These are phyloP conservation scores for Hemiprocne comata DNA, from an alignment of 2,113 vertebrate genomes.

Conservation along the genomic window DNA sequence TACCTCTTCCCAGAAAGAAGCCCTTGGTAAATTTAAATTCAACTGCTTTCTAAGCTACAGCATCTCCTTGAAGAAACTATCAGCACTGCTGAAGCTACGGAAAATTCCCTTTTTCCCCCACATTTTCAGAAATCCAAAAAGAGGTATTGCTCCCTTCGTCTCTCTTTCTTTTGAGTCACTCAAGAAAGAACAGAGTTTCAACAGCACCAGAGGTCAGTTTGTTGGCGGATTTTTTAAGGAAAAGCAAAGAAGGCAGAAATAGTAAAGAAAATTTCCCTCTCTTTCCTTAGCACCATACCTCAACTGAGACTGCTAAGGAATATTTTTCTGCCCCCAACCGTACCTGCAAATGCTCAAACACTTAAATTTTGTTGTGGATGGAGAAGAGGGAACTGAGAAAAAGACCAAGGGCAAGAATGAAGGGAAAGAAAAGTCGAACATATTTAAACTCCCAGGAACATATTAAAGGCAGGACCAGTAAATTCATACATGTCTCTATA, in stretches of 20 bases:
- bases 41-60: not conserved
- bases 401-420: not conserved
- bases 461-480: not conserved
- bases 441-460: not conserved
- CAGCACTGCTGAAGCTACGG: not conserved
- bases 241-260: not conserved
- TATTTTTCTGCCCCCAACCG: not conserved
- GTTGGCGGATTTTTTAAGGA: not conserved
- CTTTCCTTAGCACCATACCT: not conserved
- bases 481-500: not conserved
- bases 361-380: rapidly evolving
- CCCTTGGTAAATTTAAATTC: not conserved
- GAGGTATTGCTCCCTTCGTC: not conserved
- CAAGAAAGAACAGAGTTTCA: not conserved
- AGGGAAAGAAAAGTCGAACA: not conserved
- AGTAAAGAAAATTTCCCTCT: not conserved
- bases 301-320: not conserved
- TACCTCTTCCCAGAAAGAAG: not conserved
- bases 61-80: not conserved
- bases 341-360: not conserved
- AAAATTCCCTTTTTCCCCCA: not conserved
- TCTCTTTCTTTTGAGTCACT: not conserved
- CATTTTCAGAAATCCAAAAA: not conserved
- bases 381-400: not conserved
- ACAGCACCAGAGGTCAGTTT: not conserved